Evolutionary conservation across 2,113 vertebrate genomes (phyloP).

Genomic region (Ariopsis seemanni): DNA sequence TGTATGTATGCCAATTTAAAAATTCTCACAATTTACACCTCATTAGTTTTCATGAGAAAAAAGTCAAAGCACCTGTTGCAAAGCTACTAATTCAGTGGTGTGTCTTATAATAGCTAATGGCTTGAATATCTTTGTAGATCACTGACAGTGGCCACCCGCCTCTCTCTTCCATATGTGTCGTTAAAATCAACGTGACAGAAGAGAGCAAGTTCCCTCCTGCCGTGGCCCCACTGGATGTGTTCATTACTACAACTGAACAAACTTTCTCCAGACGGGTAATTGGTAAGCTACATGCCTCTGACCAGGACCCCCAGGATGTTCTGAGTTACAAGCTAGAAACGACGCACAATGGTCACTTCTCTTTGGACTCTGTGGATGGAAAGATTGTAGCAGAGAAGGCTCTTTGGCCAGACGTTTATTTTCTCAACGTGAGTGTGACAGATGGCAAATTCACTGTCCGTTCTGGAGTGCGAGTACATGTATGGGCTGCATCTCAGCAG

Average conservation of each 20-base stretch:
- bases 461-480: slow-evolving; percentile 75
- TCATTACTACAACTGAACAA: slow-evolving; percentile 78
- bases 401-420: slow-evolving; percentile 81
- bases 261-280: slow-evolving; percentile 81
- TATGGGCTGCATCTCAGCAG: slow-evolving; percentile 79
- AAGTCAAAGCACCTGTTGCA: not conserved
- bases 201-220: slow-evolving; percentile 85
- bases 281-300: slow-evolving; percentile 89
- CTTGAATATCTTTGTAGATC: slow-evolving; percentile 71
- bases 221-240: slow-evolving; percentile 86
- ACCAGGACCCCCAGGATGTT: slow-evolving; percentile 86
- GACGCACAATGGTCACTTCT: slow-evolving; percentile 70
- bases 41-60: not conserved
- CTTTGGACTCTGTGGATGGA: slow-evolving; percentile 78
- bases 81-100: not conserved
- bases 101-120: not conserved
- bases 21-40: not conserved
- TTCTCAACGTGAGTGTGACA: slow-evolving; percentile 84
- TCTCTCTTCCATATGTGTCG: slow-evolving; percentile 85
- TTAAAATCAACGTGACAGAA: slow-evolving; percentile 84
- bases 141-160: slow-evolving; percentile 87
- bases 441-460: slow-evolving; percentile 83
- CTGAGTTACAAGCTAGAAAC: slow-evolving; percentile 78
- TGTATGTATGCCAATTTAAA: not conserved
- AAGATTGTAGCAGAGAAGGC: slow-evolving; percentile 82